phyloP scores from a whole-genome alignment of 2,888 invertebrate genomes.

The Octodonta nipae region DNA sequence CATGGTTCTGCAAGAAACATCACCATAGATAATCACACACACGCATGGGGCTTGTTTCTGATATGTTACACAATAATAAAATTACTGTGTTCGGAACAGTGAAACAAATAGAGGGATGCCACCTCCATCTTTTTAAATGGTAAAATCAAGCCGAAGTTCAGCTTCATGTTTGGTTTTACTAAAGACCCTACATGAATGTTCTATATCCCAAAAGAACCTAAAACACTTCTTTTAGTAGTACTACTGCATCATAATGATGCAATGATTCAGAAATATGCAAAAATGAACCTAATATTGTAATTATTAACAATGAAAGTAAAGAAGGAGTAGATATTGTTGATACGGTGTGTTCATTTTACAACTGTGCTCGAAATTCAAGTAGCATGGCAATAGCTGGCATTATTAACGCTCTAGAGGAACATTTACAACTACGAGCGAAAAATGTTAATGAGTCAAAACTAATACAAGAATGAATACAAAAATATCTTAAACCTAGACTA shows the following conservation, averaged over 20 bases:
- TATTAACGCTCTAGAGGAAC: too few relatives aligned
- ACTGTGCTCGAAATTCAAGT: constrained; percentile 3
- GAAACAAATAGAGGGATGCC: too few relatives aligned
- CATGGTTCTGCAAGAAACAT: constrained; percentile 5
- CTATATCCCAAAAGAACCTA: constrained; percentile 5
- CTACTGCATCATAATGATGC: neutral
- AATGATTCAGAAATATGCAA: neutral
- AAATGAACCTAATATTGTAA: neutral
- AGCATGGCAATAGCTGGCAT: too few relatives aligned
- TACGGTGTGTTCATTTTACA: constrained; percentile 1
- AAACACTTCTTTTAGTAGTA: neutral
- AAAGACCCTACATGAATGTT: constrained; percentile 4
- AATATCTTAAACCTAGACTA: too few relatives aligned
- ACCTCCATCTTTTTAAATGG: constrained; percentile 2
- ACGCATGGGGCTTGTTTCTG: constrained; percentile 3
- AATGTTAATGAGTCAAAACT: too few relatives aligned
- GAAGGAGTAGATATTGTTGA: neutral
- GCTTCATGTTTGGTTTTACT: constrained; percentile 3
- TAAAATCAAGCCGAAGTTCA: constrained; percentile 5
- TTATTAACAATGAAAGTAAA: neutral
- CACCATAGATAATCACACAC: constrained; percentile 6
- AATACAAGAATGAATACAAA: too few relatives aligned
- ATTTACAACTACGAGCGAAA: too few relatives aligned
- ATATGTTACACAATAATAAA: constrained; percentile 3
- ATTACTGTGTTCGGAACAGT: constrained; percentile 3